Base-by-base conservation (phyloP, 2,888 invertebrate species). In the Meganola albula region DNA sequence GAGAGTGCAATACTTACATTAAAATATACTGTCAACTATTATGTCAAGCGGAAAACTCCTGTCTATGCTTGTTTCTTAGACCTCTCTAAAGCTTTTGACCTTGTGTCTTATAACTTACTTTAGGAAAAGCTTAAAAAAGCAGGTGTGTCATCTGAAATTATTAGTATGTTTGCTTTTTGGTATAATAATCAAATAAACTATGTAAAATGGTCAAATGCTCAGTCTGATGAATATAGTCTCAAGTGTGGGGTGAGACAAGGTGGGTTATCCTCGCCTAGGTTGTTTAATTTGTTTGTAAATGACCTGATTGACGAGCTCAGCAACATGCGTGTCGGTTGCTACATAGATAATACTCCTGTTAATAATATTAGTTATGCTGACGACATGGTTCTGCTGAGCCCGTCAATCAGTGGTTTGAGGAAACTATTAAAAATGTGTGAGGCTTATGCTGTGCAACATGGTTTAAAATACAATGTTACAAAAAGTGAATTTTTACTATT, bases 221-320 rank as follows among this genome's bases (percentile, higher is more conserved):
- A 31, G 9, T 36, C 36, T 5, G 23, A 18, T 2, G n/a, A 10
- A 13, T 36, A 31, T 21, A 20, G 22, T 11, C 11, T 36, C 10
- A 27, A 31, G 10, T 36, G 31, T 20, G 36, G 36, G 12, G 36
- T 31, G n/a, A 36, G 31, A 14, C 36, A 36, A 28, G 36, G 37
- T n/a, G 16, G 37, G 28, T 14, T 27, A 12, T 12, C 20, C 11
- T 27, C 27, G 12, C 27, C 18, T 8, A 20, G 18, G 21, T 21
- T 27, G 11, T 27, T 27, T 21, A 27, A 20, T 21, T n/a, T 27
- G 7, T 25, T 13, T 25, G 13, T 25, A 9, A 25, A 25, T n/a
- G 25, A 25, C 13, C 25, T 25, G 4, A 20, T 20, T 12, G 20
- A 20, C 20, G 18, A 11, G 20, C 18, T 18, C 27, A 21, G 18